Conservation (phyloP, 2,888 invertebrate genomes). For the Lochmaea capreae region DNA sequence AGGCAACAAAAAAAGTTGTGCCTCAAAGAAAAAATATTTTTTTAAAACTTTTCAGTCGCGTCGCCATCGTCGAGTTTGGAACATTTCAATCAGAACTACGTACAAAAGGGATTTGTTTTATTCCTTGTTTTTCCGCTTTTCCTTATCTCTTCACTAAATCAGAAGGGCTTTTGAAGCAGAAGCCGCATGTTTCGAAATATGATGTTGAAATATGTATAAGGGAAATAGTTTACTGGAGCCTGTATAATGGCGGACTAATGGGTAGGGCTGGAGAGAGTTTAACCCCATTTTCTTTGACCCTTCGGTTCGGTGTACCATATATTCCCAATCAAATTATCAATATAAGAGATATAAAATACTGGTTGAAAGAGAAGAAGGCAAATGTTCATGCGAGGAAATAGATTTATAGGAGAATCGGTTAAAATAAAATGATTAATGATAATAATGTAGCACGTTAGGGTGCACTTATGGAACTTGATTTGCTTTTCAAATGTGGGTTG, state of each 20-base stretch:
- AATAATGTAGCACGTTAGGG: too few relatives aligned
- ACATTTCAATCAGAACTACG: constrained; percentile 42
- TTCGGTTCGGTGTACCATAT: neutral
- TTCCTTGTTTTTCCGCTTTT: constrained; percentile 42
- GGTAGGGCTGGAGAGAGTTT: neutral
- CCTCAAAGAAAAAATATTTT: constrained; percentile 30
- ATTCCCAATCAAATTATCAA: neutral
- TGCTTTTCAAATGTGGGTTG: too few relatives aligned
- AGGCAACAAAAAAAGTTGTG: constrained; percentile 10
- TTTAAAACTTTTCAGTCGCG: constrained; percentile 27
- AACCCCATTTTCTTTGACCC: neutral
- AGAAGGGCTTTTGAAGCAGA: constrained; percentile 41
- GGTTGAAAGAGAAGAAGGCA: too few relatives aligned
- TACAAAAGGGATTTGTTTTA: constrained; percentile 45
- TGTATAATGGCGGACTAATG: constrained; percentile 23
- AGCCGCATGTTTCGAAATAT: constrained; percentile 42
- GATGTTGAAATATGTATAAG: constrained; percentile 44
- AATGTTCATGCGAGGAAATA: too few relatives aligned
- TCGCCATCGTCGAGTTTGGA: constrained; percentile 32
- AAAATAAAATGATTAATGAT: too few relatives aligned
- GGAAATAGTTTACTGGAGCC: constrained; percentile 41
- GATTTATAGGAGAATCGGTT: too few relatives aligned
- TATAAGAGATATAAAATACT: neutral
- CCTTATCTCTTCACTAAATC: constrained; percentile 43
- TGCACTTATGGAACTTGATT: too few relatives aligned